Evolutionary conservation across 92 coral and sea anemone genomes (phyloP), one percentile per base, ranked within the genome.

Genomic region (Epizoanthus ramosus): DNA sequence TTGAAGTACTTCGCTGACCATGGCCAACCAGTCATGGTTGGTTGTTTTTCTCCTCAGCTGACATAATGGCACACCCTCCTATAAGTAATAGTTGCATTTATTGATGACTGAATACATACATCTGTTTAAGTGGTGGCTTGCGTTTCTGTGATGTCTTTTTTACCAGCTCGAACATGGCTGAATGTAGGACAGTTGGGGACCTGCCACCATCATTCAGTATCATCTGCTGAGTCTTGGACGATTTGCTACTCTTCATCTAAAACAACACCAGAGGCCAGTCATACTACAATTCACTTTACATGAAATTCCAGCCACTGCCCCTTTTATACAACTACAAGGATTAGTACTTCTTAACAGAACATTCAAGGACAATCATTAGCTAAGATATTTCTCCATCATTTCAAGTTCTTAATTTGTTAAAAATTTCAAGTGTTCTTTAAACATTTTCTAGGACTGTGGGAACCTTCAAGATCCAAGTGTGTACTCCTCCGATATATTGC

Each of bases 111-210:
- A 23, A 35, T 76, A 76, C 81, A 76, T 33, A 96, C 98, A 94
- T 89, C 83, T 96, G 99, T 75, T 88, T 96, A 41, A 96, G 92
- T 28, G 94, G 81, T 14, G 99, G 99, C 80, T 96, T 96, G 54
- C 99, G 92, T 65, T 96, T 96, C 73, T 87, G 90, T 5, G 99
- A 90, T n/a, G 99, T 96, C 83, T 93, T 89, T 90, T 90, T 96
- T 63, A 96, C 99, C 72, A 94, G 87, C 39, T 96, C 99, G 87
- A 96, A 96, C 84, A 96, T 70, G 22, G 99, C 83, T 22, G 98
- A 93, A 66, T 95, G 94, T 17, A 92, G 93, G 58, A 90, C 88
- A 25, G 99, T 96, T 33, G 94, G 97, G 35, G 99, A 93, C 39
- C 99, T 89, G 53, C 99, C 99, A 64, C 89, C 93, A 84, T 96